A percentile compares a stretch with the other conserved stretches of the same genome.
Conservation (phyloP, 1,140 invertebrate genomes). For the Philaenus spumarius region DNA sequence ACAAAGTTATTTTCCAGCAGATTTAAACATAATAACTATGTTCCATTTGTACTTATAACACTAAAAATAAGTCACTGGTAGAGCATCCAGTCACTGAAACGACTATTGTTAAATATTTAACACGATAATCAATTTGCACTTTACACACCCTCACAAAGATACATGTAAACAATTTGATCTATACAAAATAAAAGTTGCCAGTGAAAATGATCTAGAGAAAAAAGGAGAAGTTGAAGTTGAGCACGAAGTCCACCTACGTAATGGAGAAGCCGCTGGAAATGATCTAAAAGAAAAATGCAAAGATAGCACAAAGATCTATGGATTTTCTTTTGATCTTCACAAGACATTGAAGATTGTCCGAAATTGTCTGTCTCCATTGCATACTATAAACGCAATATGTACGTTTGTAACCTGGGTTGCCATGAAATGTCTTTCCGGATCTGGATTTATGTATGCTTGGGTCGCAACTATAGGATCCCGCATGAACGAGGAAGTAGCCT, state of each 20-base stretch:
- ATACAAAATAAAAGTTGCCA: constrained; percentile 18
- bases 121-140: constrained; percentile 43
- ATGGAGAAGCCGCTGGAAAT: constrained; percentile 18
- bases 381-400: too few relatives aligned
- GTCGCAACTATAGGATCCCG: constrained; percentile 24
- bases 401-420: constrained; percentile 23
- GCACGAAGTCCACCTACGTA: constrained; percentile 23
- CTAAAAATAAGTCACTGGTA: constrained; percentile 36
- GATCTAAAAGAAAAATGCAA: constrained; percentile 17
- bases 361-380: constrained; percentile 22
- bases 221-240: constrained; percentile 20
- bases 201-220: constrained; percentile 5
- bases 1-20: constrained; percentile 40
- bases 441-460: constrained; percentile 23
- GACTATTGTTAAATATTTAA: constrained; percentile 44
- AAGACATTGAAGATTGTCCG: constrained; percentile 25
- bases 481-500: constrained; percentile 23
- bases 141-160: constrained; percentile 38
- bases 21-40: constrained; percentile 43
- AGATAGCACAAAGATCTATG: constrained; percentile 15
- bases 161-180: constrained; percentile 26
- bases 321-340: constrained; percentile 25
- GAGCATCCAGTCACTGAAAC: constrained; percentile 39
- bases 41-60: constrained; percentile 40
- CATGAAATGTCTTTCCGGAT: constrained; percentile 18